phyloP scores from a whole-genome alignment of 2,888 invertebrate genomes.

The Cataglyphis livida region DNA sequence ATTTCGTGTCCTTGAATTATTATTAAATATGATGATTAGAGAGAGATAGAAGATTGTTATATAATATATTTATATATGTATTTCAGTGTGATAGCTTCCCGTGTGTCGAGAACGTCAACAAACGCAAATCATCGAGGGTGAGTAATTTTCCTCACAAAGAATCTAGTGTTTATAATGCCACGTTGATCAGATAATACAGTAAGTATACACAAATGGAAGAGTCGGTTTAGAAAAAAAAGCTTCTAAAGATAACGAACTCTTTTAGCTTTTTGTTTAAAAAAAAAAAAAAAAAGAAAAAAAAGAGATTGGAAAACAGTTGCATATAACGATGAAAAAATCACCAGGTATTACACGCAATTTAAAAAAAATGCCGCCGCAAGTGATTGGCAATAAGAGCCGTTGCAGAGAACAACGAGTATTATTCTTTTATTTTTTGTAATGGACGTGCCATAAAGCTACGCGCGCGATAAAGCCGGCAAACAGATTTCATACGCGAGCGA shows the following conservation, averaged over 20 bases:
- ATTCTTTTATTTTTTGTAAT: slow-evolving; percentile 44
- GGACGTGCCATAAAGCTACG: slow-evolving; percentile 44
- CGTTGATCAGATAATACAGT: neutral
- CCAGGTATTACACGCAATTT: neutral
- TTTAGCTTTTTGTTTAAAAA: neutral
- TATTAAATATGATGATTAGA: neutral
- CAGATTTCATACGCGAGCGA: slow-evolving; percentile 47
- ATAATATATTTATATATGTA: slow-evolving; percentile 40
- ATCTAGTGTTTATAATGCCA: neutral
- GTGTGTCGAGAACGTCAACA: slow-evolving; percentile 77
- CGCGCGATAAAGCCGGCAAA: slow-evolving; percentile 46
- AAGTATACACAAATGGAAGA: neutral
- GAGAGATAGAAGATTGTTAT: neutral
- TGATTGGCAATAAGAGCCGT: slow-evolving; percentile 20
- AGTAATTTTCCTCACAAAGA: slow-evolving; percentile 65
- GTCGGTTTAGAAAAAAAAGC: neutral
- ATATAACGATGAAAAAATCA: slow-evolving; percentile 11
- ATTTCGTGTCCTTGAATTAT: neutral
- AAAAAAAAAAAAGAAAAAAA: neutral
- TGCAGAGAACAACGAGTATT: slow-evolving; percentile 16
- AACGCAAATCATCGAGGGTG: slow-evolving; percentile 82
- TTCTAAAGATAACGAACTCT: neutral
- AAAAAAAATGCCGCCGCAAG: neutral
- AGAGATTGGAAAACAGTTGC: neutral
- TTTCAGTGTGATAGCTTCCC: slow-evolving; percentile 83